phyloP scores from a whole-genome alignment of 1,140 invertebrate genomes.

The Formica selysi region DNA sequence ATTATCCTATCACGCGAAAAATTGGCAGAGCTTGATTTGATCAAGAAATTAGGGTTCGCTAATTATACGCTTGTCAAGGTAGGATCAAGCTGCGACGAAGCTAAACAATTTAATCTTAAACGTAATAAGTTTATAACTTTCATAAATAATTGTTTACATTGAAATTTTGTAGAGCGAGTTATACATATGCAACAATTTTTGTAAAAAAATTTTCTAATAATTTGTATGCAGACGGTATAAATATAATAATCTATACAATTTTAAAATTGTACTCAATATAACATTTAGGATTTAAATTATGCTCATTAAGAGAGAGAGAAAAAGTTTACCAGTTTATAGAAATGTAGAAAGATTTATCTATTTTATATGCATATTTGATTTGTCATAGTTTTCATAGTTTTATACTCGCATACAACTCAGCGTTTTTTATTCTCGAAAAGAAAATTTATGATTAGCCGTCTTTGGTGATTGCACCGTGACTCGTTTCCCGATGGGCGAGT shows the following conservation, averaged over 20 bases:
- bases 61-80: constrained; percentile 45
- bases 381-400: background rate
- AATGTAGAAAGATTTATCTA: background rate
- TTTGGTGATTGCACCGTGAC: constrained; percentile 57
- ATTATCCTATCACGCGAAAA: constrained; percentile 31
- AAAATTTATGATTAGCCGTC: constrained; percentile 69
- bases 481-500: constrained; percentile 76
- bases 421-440: constrained; percentile 41
- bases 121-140: background rate
- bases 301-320: no score
- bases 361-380: background rate
- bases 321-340: background rate
- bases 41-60: constrained; percentile 36
- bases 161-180: background rate
- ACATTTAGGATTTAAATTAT: background rate
- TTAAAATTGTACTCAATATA: background rate
- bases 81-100: background rate
- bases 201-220: background rate
- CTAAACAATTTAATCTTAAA: constrained; percentile 8
- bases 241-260: background rate
- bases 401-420: background rate
- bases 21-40: constrained; percentile 21
- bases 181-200: background rate
- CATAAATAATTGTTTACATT: background rate
- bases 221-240: background rate